Evolutionary conservation across 23 tunicate species (phyloP).

Genomic region (Aplidium turbinatum): DNA sequence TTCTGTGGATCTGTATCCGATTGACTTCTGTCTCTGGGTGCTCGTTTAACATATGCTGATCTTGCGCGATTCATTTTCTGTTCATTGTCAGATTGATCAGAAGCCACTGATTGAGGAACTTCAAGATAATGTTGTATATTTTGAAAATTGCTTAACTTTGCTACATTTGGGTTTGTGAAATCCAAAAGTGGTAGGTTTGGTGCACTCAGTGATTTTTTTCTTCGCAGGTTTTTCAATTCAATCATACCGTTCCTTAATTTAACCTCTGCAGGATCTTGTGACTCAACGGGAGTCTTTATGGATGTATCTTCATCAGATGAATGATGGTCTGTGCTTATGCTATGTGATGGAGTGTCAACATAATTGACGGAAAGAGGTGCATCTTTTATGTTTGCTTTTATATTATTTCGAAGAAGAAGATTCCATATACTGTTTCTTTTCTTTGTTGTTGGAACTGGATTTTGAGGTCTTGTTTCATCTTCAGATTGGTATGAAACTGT

Average conservation of each 20-base stretch:
- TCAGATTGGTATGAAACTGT: too few relatives aligned
- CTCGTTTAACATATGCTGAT: not conserved
- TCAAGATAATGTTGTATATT: too few relatives aligned
- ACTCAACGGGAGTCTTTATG: not conserved
- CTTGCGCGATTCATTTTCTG: not conserved
- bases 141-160: too few relatives aligned
- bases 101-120: too few relatives aligned
- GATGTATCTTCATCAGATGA: not conserved
- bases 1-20: not conserved
- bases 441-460: too few relatives aligned
- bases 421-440: slow-evolving; percentile 47
- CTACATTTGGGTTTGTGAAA: slow-evolving; percentile 1
- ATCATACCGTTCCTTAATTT: not conserved
- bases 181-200: slow-evolving; percentile 54
- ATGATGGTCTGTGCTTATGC: not conserved
- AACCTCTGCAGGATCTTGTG: not conserved
- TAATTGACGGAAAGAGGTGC: too few relatives aligned
- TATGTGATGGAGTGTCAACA: not conserved
- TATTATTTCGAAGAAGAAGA: slow-evolving; percentile 36
- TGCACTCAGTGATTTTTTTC: slow-evolving; percentile 74
- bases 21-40: not conserved
- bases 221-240: slow-evolving; percentile 30
- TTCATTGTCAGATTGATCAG: not conserved
- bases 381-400: slow-evolving; percentile 7
- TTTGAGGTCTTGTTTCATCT: too few relatives aligned